A percentile compares a stretch with the other conserved stretches of the same genome.
These are phyloP conservation scores for Tautogolabrus adspersus DNA, from an alignment of 2,113 vertebrate genomes.

Conservation along the genomic window DNA sequence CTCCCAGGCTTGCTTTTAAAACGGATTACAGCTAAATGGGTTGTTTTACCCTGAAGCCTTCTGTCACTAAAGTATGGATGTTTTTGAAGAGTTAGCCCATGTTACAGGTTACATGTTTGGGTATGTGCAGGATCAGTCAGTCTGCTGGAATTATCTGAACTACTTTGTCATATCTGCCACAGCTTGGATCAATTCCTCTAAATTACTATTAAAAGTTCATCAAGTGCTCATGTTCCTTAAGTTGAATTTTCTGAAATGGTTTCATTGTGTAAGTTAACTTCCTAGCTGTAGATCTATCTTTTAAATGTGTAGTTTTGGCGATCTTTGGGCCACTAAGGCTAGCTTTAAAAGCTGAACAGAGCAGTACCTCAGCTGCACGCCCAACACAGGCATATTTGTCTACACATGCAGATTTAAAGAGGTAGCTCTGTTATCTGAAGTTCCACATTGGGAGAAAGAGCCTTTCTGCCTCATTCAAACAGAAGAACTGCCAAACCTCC, in stretches of 20 bases:
- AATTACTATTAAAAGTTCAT: slow-evolving; percentile 61
- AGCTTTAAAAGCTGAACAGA: slow-evolving; percentile 14
- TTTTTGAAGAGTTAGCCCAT: slow-evolving; percentile 68
- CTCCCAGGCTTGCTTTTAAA: slow-evolving; percentile 46
- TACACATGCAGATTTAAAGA: slow-evolving; percentile 51
- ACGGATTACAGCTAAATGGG: slow-evolving; percentile 75
- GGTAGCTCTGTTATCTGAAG: slow-evolving; percentile 52
- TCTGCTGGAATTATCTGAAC: slow-evolving; percentile 53
- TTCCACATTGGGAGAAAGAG: slow-evolving; percentile 30
- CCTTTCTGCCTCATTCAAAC: slow-evolving; percentile 56
- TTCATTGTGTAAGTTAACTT: slow-evolving; percentile 10
- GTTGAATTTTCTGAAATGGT: slow-evolving; percentile 16
- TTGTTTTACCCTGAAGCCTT: slow-evolving; percentile 70
- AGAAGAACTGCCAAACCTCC: slow-evolving; percentile 59
- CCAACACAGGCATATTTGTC: slow-evolving; percentile 38
- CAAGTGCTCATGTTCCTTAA: slow-evolving; percentile 37
- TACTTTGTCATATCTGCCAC: slow-evolving; percentile 50
- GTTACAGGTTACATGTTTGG: slow-evolving; percentile 59
- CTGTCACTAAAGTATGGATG: slow-evolving; percentile 81
- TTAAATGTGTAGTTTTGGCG: slow-evolving; percentile 12
- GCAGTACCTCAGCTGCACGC: slow-evolving; percentile 2
- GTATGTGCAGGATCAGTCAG: slow-evolving; percentile 67
- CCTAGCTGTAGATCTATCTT: neutral
- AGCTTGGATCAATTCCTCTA: slow-evolving; percentile 63
- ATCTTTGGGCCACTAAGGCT: slow-evolving; percentile 17